Evolutionary conservation across 1,140 invertebrate genomes (phyloP), one percentile per base, ranked within the genome.

Genomic region (Drosophila ercepeae): DNA sequence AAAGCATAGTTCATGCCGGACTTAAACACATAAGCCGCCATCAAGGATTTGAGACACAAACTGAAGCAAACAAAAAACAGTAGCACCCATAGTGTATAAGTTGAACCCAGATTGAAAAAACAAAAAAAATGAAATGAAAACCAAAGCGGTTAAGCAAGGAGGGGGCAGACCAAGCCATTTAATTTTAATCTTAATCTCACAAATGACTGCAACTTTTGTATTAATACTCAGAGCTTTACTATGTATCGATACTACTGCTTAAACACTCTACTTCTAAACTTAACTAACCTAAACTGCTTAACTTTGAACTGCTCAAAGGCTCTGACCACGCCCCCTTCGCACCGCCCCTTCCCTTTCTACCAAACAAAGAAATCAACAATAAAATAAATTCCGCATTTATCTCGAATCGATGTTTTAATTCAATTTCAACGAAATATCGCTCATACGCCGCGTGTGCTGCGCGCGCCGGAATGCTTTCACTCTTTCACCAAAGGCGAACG

Each of bases 201-300:
- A 39, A 68, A 34, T 58, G 69, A 81, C 67, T 81, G 78, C 61
- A 36, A 67, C 60, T 60, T 41, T 74, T 71, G 78, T 83, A 83
- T 84, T 84, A 75, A 72, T 78, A 73, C 70, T 60, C 58, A 79
- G 53, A 84, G 81, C 79, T 84, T 84, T 84, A 84, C 75, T 84
- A 75, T 55, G 51, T 13, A 64, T 51, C 63, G 60, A 9, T 13
- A 42, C 39, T 21, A 39, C 36, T 7, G 29, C 29, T 69, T 34
- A 44, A 49, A 48, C 32, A 71, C 55, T 73, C 48, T 73, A 57
- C 41, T 42, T 49, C 50, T 41, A 50, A 59, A 36, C 48, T 51
- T 42, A 44, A 70, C 25, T 34, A 23, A 39, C 25, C 29, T 64
- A 59, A 42, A 67, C 54, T 53, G 41, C 49, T 16, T 61, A 72